Conservation (phyloP, 53 echinoderm and acorn worm genomes). For the Hippasteria phrygiana region DNA sequence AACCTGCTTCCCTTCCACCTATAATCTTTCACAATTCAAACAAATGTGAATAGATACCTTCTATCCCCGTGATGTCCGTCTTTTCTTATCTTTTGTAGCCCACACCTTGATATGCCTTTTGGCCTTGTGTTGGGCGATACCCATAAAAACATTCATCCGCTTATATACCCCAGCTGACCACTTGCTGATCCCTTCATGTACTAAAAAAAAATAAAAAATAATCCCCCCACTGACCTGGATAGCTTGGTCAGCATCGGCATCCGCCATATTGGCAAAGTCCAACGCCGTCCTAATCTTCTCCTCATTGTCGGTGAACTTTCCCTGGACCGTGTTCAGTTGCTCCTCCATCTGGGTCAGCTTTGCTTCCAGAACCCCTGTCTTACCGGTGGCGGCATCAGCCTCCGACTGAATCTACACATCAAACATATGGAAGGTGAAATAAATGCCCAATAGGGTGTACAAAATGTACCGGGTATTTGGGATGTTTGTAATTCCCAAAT, state of each 20-base stretch:
- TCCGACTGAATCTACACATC: slow-evolving; percentile 84
- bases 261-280: slow-evolving; percentile 76
- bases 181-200: too few species aligned
- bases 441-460: neutral
- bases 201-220: too few species aligned
- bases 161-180: neutral
- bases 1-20: too few species aligned
- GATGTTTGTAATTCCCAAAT: too few species aligned
- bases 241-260: slow-evolving; percentile 69
- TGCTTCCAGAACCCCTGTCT: slow-evolving; percentile 63
- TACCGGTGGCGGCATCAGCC: slow-evolving; percentile 74
- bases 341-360: slow-evolving; percentile 84
- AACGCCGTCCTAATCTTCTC: slow-evolving; percentile 73
- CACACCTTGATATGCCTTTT: too few species aligned
- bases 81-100: too few species aligned
- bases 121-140: too few species aligned
- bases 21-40: too few species aligned
- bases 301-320: slow-evolving; percentile 81
- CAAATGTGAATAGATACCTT: too few species aligned
- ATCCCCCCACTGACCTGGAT: slow-evolving; percentile 55
- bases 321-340: slow-evolving; percentile 73
- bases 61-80: too few species aligned
- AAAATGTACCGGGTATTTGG: too few species aligned
- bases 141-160: too few species aligned
- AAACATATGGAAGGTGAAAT: neutral